Evolutionary conservation across 2,888 invertebrate genomes (phyloP), one percentile per base, ranked within the genome.

Genomic region (Podabrus alpinus): DNA sequence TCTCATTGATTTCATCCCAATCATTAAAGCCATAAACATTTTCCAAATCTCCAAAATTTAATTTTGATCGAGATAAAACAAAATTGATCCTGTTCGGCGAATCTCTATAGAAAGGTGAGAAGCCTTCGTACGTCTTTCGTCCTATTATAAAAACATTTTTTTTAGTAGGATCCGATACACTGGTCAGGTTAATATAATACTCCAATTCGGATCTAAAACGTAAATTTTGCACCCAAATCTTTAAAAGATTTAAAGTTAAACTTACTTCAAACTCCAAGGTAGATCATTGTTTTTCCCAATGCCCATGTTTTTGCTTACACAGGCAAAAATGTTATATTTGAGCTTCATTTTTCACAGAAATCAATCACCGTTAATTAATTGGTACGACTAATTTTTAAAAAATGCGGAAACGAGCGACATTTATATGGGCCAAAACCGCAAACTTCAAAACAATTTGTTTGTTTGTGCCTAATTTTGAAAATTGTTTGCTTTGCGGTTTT

Each of bases 121-220:
- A 95, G 15, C 95, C 94, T 77, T 97, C 95, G 94, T 97, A 99
- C 0, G 98, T 98, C 80, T 91, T 92, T 24, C 97, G 89, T 0
- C 99, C 99, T 98, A 99, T 98, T 7, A 99, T 91, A 0, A 98
- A 96, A 0, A 94, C 96, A 88, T 99, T 99, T 81, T 90, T 89
- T 84, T 94, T 95, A 0, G 83, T 87, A 0, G 89, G 82, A 80
- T 94, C 90, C 0, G 85, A 84, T 29, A 13, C 15, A n/a, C 21
- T 19, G 21, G 19, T 64, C 1, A 64, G 1, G 13, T 64, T 64
- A 15, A 64, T 1, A 21, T 64, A 64, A 64, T 64, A 19, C 9
- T 64, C 19, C 13, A 64, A 13, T 64, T 64, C 62, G 11, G 19
- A 1, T 64, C 62, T 64, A 17, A 64, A 64, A 21, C 15, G 3